Evolutionary conservation across 2,797 vertebrate species (phyloP).

Genomic region (Falco rusticolus): DNA sequence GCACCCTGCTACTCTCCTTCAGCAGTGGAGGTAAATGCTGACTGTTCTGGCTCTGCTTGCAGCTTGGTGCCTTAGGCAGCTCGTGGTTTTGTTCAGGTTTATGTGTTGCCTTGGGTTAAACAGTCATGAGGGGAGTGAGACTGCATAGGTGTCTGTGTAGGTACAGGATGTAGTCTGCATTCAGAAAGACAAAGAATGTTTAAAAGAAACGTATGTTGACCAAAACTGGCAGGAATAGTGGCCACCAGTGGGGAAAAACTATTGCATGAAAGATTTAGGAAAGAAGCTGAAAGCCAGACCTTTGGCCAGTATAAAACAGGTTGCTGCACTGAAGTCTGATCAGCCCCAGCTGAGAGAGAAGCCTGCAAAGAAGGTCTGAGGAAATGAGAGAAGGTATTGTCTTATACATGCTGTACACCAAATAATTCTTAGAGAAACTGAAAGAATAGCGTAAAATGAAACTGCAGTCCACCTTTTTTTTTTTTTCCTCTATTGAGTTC

Average conservation of each 20-base stretch:
- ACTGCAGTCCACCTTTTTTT: background rate
- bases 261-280: background rate
- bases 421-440: background rate
- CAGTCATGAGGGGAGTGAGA: rapidly evolving
- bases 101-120: background rate
- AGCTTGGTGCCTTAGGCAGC: background rate
- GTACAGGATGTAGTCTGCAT: background rate
- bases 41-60: background rate
- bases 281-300: background rate
- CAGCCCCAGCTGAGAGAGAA: background rate
- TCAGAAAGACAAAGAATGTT: background rate
- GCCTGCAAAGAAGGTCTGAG: background rate
- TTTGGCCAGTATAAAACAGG: background rate
- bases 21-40: background rate
- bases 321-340: background rate
- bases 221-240: background rate
- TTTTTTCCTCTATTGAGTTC: background rate
- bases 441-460: background rate
- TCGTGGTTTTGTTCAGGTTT: background rate
- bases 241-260: background rate
- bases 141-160: background rate
- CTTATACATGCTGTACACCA: background rate
- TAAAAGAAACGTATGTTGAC: background rate
- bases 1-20: background rate
- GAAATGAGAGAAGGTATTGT: background rate